Percentiles rank a stretch among this genome's conserved stretches.
phyloP scores from a whole-genome alignment of 2,888 invertebrate genomes.

The Lasioglossum morio region DNA sequence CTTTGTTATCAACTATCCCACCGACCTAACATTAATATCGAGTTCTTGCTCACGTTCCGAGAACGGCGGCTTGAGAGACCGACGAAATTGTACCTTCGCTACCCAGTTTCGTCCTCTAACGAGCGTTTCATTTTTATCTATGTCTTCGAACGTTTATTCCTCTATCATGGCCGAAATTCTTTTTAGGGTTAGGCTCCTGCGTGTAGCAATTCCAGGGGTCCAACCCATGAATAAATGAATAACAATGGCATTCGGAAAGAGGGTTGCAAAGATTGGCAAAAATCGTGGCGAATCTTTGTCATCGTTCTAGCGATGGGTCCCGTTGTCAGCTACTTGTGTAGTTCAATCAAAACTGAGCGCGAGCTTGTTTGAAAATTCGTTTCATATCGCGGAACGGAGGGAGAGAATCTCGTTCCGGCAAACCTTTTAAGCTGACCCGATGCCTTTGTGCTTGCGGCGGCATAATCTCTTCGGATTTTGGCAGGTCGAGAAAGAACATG shows the following conservation, averaged over 20 bases:
- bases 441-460: neutral
- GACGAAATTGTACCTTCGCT: neutral
- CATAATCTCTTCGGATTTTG: constrained; percentile 2
- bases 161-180: neutral
- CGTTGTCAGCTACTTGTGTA: neutral
- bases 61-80: neutral
- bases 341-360: neutral
- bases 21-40: neutral
- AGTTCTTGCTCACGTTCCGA: neutral
- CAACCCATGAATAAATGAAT: neutral
- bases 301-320: neutral
- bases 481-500: neutral
- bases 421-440: neutral
- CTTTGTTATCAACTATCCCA: constrained; percentile 14
- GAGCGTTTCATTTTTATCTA: neutral
- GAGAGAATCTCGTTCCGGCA: neutral
- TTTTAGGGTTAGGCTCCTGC: neutral
- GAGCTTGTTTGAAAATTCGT: constrained; percentile 9
- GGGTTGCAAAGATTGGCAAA: neutral
- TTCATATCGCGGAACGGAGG: neutral
- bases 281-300: neutral
- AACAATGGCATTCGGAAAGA: neutral
- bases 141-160: neutral
- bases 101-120: neutral
- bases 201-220: neutral